These are phyloP conservation scores for Sphaerophoria rueppellii DNA, from an alignment of 2,888 invertebrate species.

Conservation along the genomic window DNA sequence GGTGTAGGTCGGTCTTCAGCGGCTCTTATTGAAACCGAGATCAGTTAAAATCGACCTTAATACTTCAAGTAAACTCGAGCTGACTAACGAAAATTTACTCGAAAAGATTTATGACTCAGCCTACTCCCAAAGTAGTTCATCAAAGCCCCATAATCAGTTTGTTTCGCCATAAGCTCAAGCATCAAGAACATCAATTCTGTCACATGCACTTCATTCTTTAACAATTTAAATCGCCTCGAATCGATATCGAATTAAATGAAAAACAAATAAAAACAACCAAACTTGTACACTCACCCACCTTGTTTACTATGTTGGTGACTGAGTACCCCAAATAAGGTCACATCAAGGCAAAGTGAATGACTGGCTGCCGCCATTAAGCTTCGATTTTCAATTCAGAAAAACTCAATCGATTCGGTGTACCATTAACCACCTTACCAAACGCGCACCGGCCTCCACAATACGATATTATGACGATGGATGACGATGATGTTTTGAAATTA, in stretches of 20 bases:
- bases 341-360: conserved; percentile 68
- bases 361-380: conserved; percentile 26
- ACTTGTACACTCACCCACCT: conserved; percentile 54
- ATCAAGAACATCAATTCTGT: conserved; percentile 35
- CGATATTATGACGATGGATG: too few relatives aligned
- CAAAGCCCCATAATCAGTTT: conserved; percentile 9
- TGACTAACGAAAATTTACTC: too few relatives aligned
- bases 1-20: too few relatives aligned
- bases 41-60: too few relatives aligned
- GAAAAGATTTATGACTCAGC: not conserved
- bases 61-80: too few relatives aligned
- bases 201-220: conserved; percentile 15
- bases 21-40: too few relatives aligned
- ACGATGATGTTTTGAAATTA: conserved; percentile 44
- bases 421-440: conserved; percentile 45
- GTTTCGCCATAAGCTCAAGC: conserved; percentile 7
- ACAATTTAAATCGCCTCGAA: conserved; percentile 16
- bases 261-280: conserved; percentile 11
- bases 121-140: not conserved
- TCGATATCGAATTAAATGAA: conserved; percentile 19
- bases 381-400: not conserved
- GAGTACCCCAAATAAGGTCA: conserved; percentile 68
- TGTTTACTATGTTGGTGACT: conserved; percentile 30
- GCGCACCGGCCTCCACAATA: conserved; percentile 27
- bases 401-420: conserved; percentile 37